Base-by-base conservation (phyloP, 2,888 invertebrate genomes). In the Catocala fraxini region DNA sequence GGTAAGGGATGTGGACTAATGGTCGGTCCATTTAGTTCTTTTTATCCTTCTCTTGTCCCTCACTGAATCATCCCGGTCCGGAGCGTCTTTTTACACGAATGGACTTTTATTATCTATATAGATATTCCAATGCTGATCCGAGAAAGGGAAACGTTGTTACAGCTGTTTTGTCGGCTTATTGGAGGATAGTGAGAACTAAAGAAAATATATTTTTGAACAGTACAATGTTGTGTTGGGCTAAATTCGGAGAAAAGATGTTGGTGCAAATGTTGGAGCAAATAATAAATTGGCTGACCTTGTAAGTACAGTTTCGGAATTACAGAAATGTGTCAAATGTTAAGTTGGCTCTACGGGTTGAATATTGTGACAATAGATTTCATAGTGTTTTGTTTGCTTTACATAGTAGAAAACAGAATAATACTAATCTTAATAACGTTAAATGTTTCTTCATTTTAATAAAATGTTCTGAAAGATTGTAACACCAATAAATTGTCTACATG, bases 21-120 rank as follows among this genome's bases (percentile, higher is more conserved):
- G 89, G 85, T 77, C 77, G 80, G 77, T 81, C 84, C 85, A 86
- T 88, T 89, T 83, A 81, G 78, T 82, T 76, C 75, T 85, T 88
- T 86, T 85, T 86, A 86, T 83, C 84, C 81, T 77, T 81, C 79
- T 78, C 75, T 77, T 59, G 77, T 80, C 78, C 81, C 77, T 79
- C 78, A 75, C 78, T 87, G 88, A 86, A 87, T 88, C 87, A 87
- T 87, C 78, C 81, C 59, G 77, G 66, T 62, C 51, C 57, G 53
- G 56, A 68, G 67, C 75, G 75, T 74, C 79, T 81, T 78, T 80
- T 77, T 73, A 76, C 77, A 73, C 78, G 61, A 73, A 78, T 80
- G 76, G 77, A 79, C 75, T 79, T 79, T 86, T 86, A 77, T 75
- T 75, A 75, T 75, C 75, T 77, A 73, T 75, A 74, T 74, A 71